These are phyloP conservation scores for Chitala chitala DNA, from an alignment of 2,113 vertebrate genomes.

Conservation along the genomic window DNA sequence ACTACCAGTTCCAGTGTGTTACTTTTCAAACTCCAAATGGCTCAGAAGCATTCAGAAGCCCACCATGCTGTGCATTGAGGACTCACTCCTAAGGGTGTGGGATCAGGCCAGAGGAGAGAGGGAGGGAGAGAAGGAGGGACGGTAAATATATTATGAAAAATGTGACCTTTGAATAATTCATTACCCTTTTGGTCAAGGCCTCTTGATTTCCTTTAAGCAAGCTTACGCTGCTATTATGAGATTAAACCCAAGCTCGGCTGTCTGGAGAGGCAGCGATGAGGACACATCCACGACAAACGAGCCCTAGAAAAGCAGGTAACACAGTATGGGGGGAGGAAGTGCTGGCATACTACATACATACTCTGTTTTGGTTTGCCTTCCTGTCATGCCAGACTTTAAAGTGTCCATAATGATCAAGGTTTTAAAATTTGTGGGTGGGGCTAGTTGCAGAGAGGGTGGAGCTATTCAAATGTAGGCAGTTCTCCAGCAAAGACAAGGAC, in stretches of 20 bases:
- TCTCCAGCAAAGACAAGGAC: not conserved
- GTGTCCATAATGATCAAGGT: not conserved
- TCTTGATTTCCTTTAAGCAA: slow-evolving; percentile 67
- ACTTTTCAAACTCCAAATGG: slow-evolving; percentile 17
- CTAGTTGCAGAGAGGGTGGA: not conserved
- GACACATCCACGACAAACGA: slow-evolving; percentile 55
- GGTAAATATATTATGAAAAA: slow-evolving; percentile 56
- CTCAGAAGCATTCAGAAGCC: slow-evolving; percentile 37
- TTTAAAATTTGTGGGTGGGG: not conserved
- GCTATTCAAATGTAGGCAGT: not conserved
- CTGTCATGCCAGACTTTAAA: not conserved
- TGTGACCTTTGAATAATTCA: slow-evolving; percentile 66
- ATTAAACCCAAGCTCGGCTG: slow-evolving; percentile 66
- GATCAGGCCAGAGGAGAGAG: not conserved
- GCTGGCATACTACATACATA: no score
- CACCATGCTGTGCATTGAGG: slow-evolving; percentile 30
- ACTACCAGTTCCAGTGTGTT: not conserved
- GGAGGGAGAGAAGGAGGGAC: slow-evolving; percentile 22
- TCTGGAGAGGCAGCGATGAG: slow-evolving; percentile 52
- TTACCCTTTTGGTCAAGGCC: slow-evolving; percentile 66
- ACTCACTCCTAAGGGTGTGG: slow-evolving; percentile 28
- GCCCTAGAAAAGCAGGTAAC: not conserved
- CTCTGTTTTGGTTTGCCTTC: not conserved
- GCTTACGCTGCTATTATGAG: slow-evolving; percentile 64
- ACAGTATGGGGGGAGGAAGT: not conserved